Evolutionary conservation across 1,140 invertebrate species (phyloP).

Genomic region (Chlorops oryzae): DNA sequence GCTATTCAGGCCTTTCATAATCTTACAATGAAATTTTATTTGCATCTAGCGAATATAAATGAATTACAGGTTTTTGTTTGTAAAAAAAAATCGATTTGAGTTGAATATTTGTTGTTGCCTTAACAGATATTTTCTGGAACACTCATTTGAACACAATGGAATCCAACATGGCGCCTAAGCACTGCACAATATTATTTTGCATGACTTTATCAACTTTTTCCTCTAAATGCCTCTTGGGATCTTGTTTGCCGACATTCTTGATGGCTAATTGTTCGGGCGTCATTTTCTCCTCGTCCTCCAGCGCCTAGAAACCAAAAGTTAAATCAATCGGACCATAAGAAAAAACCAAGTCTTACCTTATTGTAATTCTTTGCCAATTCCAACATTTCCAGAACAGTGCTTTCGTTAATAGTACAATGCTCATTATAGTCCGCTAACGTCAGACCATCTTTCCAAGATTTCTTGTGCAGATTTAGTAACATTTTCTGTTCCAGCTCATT

Average conservation of each 20-base stretch:
- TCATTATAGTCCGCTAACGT: slow-evolving; percentile 91
- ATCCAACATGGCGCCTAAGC: slow-evolving; percentile 96
- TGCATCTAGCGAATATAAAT: too few relatives aligned
- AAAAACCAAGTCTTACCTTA: slow-evolving; percentile 61
- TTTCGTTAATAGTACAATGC: slow-evolving; percentile 87
- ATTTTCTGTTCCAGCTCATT: slow-evolving; percentile 99
- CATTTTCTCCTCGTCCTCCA: slow-evolving; percentile 99
- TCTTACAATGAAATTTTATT: too few relatives aligned
- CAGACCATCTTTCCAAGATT: slow-evolving; percentile 99
- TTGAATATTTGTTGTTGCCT: neutral
- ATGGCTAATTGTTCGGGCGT: slow-evolving; percentile 99
- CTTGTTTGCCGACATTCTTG: slow-evolving; percentile 99
- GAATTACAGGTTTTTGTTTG: too few relatives aligned
- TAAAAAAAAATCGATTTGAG: neutral
- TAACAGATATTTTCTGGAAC: too few relatives aligned
- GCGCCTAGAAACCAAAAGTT: slow-evolving; percentile 54
- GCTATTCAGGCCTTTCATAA: too few relatives aligned
- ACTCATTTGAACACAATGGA: slow-evolving; percentile 82
- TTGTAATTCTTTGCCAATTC: slow-evolving; percentile 98
- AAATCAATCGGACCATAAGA: too few relatives aligned
- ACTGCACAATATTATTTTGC: slow-evolving; percentile 98
- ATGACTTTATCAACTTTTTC: slow-evolving; percentile 97
- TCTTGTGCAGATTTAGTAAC: slow-evolving; percentile 97
- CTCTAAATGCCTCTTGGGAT: slow-evolving; percentile 99
- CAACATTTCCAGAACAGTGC: slow-evolving; percentile 92